Evolutionary conservation across 2,797 vertebrate species (phyloP).

Genomic region (Hydrophis major): DNA sequence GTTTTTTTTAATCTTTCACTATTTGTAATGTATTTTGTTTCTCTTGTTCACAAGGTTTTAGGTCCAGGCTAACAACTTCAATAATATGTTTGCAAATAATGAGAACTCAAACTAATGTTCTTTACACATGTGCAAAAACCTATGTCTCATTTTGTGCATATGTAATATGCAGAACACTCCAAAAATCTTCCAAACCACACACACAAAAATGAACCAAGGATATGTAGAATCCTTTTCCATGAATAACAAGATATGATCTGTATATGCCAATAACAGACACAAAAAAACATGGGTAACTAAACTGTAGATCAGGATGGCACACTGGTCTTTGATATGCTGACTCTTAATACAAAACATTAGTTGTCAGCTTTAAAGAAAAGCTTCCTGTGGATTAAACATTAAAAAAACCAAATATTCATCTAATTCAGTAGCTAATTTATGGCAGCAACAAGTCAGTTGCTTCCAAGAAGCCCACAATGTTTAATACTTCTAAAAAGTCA

Average conservation of each 20-base stretch:
- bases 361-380: background rate
- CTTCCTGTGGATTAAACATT: background rate
- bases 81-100: background rate
- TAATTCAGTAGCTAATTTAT: background rate
- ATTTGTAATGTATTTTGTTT: background rate
- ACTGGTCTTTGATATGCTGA: background rate
- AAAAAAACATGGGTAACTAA: background rate
- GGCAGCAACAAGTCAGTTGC: background rate
- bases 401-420: background rate
- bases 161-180: background rate
- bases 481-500: background rate
- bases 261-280: background rate
- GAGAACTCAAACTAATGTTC: background rate
- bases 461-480: background rate
- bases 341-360: background rate
- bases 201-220: background rate
- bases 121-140: background rate
- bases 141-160: background rate
- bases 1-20: slow-evolving; percentile 1
- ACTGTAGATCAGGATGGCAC: background rate
- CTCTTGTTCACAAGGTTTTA: background rate
- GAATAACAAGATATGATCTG: background rate
- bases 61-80: background rate
- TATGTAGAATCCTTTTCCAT: background rate
- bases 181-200: background rate